Evolutionary conservation across 2,888 invertebrate genomes (phyloP), one percentile per base, ranked within the genome.

Genomic region (Agriopis leucophaearia): DNA sequence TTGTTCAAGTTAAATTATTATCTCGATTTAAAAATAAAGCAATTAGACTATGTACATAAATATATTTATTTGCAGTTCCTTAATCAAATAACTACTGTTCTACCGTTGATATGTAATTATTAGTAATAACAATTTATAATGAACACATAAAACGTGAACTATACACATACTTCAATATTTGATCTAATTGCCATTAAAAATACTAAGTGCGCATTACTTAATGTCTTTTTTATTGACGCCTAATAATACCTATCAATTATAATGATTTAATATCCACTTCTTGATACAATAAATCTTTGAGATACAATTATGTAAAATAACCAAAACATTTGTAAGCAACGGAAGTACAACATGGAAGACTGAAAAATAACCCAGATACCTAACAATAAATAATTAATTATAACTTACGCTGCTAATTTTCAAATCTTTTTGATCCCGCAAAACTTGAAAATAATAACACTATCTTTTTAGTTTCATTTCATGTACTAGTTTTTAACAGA

Each of bases 31-130:
- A 78, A 81, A 82, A 82, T 81, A 81, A 77, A 78, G 81, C 74
- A 75, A 81, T 80, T 79, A 80, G 69, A 70, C 73, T 78, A 82
- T 76, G 75, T 78, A 77, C 65, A 75, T 81, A 79, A 74, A 77
- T 79, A 78, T 38, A 77, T 80, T 78, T 79, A 78, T 73, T 77
- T 74, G 71, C 70, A 70, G 70, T 74, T 75, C 75, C 75, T 75
- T 70, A 75, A 64, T 70, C 70, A 71, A 75, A 69, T 75, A 65
- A 66, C 70, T 72, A 68, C 64, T 64, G 70, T 71, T 59, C 40
- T 61, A 70, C 54, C 61, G 62, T 57, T 72, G 71, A 70, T 73
- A 70, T 74, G 62, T 74, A 73, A 74, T 73, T 73, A 71, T 70
- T 64, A 64, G 72, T 71, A 66, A 67, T 72, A 73, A 74, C 71